Conservation (phyloP, 2,113 vertebrate genomes). For the Megatriorchis doriae region DNA sequence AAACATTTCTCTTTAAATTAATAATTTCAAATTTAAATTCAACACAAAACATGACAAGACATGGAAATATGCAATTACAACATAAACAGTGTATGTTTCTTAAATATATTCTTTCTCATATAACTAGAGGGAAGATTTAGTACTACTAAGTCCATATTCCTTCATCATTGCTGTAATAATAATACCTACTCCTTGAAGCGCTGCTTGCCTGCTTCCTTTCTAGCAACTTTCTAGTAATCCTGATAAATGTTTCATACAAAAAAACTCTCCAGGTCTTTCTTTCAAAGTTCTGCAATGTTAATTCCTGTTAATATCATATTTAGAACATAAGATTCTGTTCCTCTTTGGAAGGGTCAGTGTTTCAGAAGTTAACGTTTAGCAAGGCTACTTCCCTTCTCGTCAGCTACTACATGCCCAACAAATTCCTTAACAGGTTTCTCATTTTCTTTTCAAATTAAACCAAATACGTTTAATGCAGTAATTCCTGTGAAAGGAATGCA, state of each 20-base stretch:
- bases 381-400: background rate
- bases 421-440: background rate
- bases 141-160: background rate
- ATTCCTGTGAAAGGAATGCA: background rate
- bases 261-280: background rate
- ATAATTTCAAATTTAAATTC: background rate
- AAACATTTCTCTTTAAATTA: background rate
- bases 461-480: background rate
- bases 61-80: background rate
- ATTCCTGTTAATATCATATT: background rate
- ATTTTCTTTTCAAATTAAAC: background rate
- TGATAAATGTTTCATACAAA: background rate
- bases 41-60: background rate
- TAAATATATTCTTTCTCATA: background rate
- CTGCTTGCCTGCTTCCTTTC: background rate
- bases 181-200: background rate
- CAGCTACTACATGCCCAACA: background rate
- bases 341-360: background rate
- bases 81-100: background rate
- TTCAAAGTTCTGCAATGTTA: background rate
- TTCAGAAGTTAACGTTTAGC: background rate
- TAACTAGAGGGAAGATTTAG: background rate
- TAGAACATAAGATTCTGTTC: background rate
- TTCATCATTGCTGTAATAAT: background rate
- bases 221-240: background rate